A percentile compares a stretch with the other conserved stretches of the same genome.
These are phyloP conservation scores for Leucophenga maculata DNA, from an alignment of 2,888 invertebrate genomes.

Conservation along the genomic window DNA sequence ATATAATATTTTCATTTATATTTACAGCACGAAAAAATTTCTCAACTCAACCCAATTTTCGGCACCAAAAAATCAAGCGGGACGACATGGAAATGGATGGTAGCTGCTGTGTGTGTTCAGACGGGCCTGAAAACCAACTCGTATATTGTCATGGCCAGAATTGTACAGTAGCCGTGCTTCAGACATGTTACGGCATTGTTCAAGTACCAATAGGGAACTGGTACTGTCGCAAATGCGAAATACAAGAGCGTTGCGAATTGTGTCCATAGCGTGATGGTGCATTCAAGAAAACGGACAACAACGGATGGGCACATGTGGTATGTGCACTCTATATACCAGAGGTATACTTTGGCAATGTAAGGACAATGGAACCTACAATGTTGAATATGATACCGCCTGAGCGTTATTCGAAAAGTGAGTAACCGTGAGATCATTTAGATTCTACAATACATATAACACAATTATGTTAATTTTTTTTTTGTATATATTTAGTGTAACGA, in stretches of 20 bases:
- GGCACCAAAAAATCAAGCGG: slow-evolving; percentile 55
- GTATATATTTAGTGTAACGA: no score
- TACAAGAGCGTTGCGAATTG: slow-evolving; percentile 94
- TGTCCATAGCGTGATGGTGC: slow-evolving; percentile 97
- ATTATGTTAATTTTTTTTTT: not conserved
- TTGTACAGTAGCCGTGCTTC: slow-evolving; percentile 98
- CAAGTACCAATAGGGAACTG: slow-evolving; percentile 96
- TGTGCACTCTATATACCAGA: slow-evolving; percentile 99
- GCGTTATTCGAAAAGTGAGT: slow-evolving; percentile 88
- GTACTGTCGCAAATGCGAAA: slow-evolving; percentile 98
- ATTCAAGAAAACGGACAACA: slow-evolving; percentile 92
- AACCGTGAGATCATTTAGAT: not conserved
- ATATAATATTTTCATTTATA: slow-evolving; percentile 57
- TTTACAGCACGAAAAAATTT: slow-evolving; percentile 45
- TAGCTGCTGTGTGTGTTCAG: slow-evolving; percentile 98
- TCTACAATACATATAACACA: not conserved
- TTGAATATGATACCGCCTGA: slow-evolving; percentile 92
- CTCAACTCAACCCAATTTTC: not conserved
- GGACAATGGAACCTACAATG: slow-evolving; percentile 98
- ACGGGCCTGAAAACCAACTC: slow-evolving; percentile 98
- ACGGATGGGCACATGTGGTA: slow-evolving; percentile 97
- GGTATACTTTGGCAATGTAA: slow-evolving; percentile 97
- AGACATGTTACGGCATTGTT: slow-evolving; percentile 99
- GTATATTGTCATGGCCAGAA: slow-evolving; percentile 99
- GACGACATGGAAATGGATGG: slow-evolving; percentile 97